A percentile compares a stretch with the other conserved stretches of the same genome.
phyloP scores from a whole-genome alignment of 2,888 invertebrate genomes.

The Torymus tubicola region DNA sequence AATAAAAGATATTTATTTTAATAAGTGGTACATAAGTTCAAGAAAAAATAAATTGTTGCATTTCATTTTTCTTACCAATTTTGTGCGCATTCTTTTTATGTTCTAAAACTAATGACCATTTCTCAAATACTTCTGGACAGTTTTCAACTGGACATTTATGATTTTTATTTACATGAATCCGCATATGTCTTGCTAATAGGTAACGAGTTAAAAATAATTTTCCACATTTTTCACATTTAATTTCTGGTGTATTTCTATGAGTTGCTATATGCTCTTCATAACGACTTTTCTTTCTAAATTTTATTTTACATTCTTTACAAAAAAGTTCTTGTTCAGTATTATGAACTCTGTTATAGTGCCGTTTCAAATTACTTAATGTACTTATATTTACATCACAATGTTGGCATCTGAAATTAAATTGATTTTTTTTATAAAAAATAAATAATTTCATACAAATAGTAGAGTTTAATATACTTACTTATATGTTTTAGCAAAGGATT shows the following conservation, averaged over 20 bases:
- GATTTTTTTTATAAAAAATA: constrained; percentile 19
- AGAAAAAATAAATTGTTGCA: neutral
- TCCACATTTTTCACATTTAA: constrained; percentile 79
- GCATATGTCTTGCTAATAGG: constrained; percentile 78
- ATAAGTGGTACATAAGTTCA: neutral
- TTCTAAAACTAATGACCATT: constrained; percentile 77
- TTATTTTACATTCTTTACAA: constrained; percentile 77
- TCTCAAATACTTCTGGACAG: constrained; percentile 78
- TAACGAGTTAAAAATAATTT: constrained; percentile 77
- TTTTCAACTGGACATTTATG: constrained; percentile 76
- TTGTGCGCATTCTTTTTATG: constrained; percentile 77
- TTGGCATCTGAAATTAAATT: constrained; percentile 64
- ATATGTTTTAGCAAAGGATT: constrained; percentile 63
- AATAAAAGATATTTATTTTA: constrained; percentile 37
- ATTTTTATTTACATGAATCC: constrained; percentile 71
- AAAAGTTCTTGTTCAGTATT: constrained; percentile 72
- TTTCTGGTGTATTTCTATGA: constrained; percentile 77
- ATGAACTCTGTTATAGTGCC: constrained; percentile 79
- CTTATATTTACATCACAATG: constrained; percentile 78
- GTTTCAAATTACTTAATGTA: constrained; percentile 79
- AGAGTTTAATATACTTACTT: constrained; percentile 60
- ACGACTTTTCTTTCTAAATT: constrained; percentile 80
- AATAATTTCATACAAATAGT: neutral
- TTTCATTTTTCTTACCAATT: constrained; percentile 37
- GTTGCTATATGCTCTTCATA: constrained; percentile 79